Conservation (phyloP, 1,140 invertebrate species). For the Chrysopa pallens region DNA sequence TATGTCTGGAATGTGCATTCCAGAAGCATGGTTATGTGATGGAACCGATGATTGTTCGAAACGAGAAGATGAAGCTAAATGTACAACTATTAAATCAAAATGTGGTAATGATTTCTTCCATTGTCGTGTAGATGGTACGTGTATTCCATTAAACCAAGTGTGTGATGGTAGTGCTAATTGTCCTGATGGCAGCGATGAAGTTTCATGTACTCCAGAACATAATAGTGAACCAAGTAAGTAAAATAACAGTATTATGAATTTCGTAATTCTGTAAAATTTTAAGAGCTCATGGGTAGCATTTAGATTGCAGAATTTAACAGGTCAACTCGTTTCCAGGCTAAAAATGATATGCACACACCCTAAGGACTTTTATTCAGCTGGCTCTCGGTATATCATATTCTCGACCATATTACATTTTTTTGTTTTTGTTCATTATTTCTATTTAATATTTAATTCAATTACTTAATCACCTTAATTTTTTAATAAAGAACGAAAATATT, state of each 20-base stretch:
- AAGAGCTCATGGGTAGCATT: too few species aligned
- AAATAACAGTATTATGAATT: not conserved
- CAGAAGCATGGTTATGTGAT: constrained; percentile 35
- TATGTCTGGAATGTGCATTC: constrained; percentile 34
- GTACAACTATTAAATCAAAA: constrained; percentile 5
- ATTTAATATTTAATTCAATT: too few species aligned
- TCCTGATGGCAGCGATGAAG: constrained; percentile 55
- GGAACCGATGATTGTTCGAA: constrained; percentile 33
- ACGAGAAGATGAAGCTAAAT: constrained; percentile 34
- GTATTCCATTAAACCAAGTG: constrained; percentile 33
- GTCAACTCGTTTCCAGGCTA: too few species aligned
- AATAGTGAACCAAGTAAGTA: constrained; percentile 9
- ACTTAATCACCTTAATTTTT: too few species aligned
- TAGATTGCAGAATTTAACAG: too few species aligned
- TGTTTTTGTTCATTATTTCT: too few species aligned
- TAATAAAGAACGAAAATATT: too few species aligned
- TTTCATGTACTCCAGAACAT: constrained; percentile 23
- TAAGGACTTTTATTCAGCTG: too few species aligned
- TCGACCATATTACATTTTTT: too few species aligned
- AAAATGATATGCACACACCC: too few species aligned
- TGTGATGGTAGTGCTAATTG: constrained; percentile 58
- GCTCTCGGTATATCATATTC: too few species aligned
- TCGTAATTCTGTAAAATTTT: too few species aligned
- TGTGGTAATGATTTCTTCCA: constrained; percentile 39
- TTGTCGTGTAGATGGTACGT: constrained; percentile 51